Evolutionary conservation across 2,888 invertebrate species (phyloP).

Genomic region (Rotaria macrura): DNA sequence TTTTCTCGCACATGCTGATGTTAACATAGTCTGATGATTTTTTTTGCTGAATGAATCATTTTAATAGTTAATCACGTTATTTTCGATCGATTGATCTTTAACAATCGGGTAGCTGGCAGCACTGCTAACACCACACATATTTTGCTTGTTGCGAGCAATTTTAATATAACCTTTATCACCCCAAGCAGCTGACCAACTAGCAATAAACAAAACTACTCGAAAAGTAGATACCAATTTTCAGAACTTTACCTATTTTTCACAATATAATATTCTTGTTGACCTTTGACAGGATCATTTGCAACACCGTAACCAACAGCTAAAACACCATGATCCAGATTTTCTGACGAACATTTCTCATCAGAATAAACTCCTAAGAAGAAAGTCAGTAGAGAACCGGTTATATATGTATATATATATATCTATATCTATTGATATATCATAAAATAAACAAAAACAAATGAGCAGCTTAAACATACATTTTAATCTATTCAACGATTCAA

Average conservation of each 20-base stretch:
- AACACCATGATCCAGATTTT: slow-evolving; percentile 28
- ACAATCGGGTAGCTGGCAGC: neutral
- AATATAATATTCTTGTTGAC: slow-evolving; percentile 27
- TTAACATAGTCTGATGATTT: neutral
- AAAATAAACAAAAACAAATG: too few relatives aligned
- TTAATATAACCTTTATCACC: slow-evolving; percentile 7
- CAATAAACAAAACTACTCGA: neutral
- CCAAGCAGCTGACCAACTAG: neutral
- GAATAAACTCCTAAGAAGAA: slow-evolving; percentile 14
- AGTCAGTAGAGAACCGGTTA: too few relatives aligned
- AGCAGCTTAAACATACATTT: too few relatives aligned
- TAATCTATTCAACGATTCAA: neutral
- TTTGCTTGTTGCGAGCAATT: slow-evolving; percentile 3
- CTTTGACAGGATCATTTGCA: slow-evolving; percentile 25
- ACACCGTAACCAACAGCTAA: slow-evolving; percentile 30
- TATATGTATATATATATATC: too few relatives aligned
- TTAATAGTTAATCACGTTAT: neutral
- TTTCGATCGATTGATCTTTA: neutral
- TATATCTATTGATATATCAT: too few relatives aligned
- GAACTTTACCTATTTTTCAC: slow-evolving; percentile 27
- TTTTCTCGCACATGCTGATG: neutral
- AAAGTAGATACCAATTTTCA: neutral
- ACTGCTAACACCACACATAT: slow-evolving; percentile 1
- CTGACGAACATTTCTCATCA: slow-evolving; percentile 22
- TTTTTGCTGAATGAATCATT: neutral